Conservation (phyloP, 2,113 vertebrate genomes). For the Ia io region DNA sequence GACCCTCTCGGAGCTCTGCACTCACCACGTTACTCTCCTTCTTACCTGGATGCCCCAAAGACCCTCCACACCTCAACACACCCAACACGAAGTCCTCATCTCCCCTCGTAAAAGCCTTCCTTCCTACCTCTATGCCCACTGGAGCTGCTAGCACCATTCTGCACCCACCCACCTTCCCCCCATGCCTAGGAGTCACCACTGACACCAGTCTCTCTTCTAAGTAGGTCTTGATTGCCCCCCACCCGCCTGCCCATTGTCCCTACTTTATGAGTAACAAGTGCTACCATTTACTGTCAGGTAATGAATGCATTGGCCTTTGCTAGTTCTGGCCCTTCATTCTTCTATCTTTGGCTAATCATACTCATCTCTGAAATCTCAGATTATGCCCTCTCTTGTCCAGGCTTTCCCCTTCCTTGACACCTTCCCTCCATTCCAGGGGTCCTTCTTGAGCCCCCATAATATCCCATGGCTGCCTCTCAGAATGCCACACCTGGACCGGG, state of each 20-base stretch:
- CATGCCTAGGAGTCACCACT: background rate
- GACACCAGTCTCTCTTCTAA: background rate
- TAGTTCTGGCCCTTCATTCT: background rate
- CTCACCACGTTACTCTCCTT: rapidly evolving
- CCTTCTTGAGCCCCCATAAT: background rate
- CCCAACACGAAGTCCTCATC: background rate
- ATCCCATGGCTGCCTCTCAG: background rate
- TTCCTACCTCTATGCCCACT: background rate
- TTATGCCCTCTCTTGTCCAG: background rate
- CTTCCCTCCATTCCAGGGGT: background rate
- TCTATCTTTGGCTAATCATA: background rate
- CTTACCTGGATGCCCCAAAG: background rate
- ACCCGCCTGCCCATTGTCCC: too few relatives aligned
- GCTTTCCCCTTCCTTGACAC: background rate
- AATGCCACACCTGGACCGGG: background rate
- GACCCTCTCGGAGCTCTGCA: background rate
- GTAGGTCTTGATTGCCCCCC: background rate
- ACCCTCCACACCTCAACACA: background rate
- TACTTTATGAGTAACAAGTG: background rate
- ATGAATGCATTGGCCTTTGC: background rate
- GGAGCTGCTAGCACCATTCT: background rate
- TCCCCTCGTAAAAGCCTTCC: background rate
- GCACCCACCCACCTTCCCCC: background rate
- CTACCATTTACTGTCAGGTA: background rate
- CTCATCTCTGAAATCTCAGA: background rate